phyloP scores from a whole-genome alignment of 23 tunicate genomes.

The Corella eumyota region DNA sequence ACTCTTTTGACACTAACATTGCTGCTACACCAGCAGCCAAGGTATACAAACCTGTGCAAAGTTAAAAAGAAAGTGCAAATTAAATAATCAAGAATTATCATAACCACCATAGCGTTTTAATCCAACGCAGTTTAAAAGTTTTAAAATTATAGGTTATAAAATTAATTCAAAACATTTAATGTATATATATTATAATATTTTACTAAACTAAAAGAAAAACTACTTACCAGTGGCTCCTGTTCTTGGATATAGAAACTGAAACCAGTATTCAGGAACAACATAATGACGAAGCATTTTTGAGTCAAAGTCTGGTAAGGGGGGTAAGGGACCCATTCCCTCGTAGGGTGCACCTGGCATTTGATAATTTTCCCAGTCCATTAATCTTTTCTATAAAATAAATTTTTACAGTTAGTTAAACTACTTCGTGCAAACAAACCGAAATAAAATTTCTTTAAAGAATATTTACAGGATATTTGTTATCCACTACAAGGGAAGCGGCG shows the following conservation, averaged over 20 bases:
- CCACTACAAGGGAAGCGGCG: neutral
- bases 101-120: neutral
- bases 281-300: conserved; percentile 37
- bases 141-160: neutral
- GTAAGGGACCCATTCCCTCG: conserved; percentile 93
- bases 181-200: neutral
- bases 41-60: conserved; percentile 28
- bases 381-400: conserved; percentile 15
- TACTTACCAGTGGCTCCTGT: conserved; percentile 76
- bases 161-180: neutral
- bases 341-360: conserved; percentile 95
- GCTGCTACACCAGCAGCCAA: conserved; percentile 29
- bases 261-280: conserved; percentile 77
- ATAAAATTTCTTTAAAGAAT: neutral
- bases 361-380: conserved; percentile 72
- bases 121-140: neutral
- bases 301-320: conserved; percentile 72
- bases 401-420: neutral
- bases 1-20: conserved; percentile 67
- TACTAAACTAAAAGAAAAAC: neutral
- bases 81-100: neutral
- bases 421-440: neutral
- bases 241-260: conserved; percentile 64
- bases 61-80: neutral
- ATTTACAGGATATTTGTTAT: neutral